phyloP scores from a whole-genome alignment of 30 jellyfish, hydroid and myxozoan species.

The Aurelia coerulea region DNA sequence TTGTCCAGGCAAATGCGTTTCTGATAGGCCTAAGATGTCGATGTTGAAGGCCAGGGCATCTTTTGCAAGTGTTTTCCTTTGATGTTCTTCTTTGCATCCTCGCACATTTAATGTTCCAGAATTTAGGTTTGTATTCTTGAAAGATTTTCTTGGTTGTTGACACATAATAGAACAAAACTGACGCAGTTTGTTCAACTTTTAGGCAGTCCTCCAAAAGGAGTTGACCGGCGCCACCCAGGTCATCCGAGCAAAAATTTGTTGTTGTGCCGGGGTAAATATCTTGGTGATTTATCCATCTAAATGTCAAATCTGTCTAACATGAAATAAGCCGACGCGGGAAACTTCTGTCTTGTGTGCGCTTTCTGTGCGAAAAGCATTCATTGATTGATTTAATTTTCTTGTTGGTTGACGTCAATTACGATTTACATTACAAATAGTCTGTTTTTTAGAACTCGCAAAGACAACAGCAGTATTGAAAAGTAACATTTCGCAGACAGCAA shows the following conservation, averaged over 20 bases:
- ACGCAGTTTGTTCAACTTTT: slow-evolving; percentile 15
- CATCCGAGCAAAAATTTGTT: slow-evolving; percentile 5
- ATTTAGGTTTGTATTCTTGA: slow-evolving; percentile 37
- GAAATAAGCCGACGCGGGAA: no score
- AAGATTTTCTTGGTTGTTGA: slow-evolving; percentile 25
- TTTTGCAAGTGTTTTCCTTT: slow-evolving; percentile 29
- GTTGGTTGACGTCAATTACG: no score
- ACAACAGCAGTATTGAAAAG: no score
- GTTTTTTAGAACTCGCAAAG: no score
- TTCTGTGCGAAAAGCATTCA: no score
- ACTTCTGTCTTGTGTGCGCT: no score
- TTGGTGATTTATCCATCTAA: no score
- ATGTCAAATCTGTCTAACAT: no score
- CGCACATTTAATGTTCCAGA: slow-evolving; percentile 46
- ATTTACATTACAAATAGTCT: no score
- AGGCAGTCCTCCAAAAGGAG: slow-evolving; percentile 49
- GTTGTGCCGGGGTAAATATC: no score
- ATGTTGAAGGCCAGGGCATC: slow-evolving; percentile 34
- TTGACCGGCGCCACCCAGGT: slow-evolving; percentile 45
- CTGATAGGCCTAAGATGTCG: slow-evolving; percentile 48
- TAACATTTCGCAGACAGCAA: no score
- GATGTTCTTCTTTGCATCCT: slow-evolving; percentile 56
- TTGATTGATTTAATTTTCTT: no score
- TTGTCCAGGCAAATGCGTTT: slow-evolving; percentile 23
- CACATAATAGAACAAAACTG: slow-evolving; percentile 33